Evolutionary conservation across 2,888 invertebrate species (phyloP).

Genomic region (Chromoteleia sp.): DNA sequence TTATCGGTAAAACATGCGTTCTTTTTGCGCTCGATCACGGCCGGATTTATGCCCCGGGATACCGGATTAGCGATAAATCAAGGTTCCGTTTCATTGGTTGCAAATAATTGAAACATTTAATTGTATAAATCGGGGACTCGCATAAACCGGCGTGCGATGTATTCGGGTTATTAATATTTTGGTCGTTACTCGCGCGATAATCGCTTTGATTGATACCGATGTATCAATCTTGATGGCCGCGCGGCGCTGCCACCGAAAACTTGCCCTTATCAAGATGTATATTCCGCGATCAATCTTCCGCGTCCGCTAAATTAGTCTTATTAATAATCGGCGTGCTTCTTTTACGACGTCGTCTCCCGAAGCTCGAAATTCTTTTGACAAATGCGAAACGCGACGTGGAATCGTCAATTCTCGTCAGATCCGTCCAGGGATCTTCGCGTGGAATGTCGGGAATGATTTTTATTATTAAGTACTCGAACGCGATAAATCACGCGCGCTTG

Average conservation of each 20-base stretch:
- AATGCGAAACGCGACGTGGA: slow-evolving; percentile 51
- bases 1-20: slow-evolving; percentile 48
- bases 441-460: slow-evolving; percentile 59
- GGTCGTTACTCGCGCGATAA: slow-evolving; percentile 18
- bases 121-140: slow-evolving; percentile 3
- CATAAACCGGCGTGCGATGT: too few species aligned
- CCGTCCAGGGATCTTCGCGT: too few species aligned
- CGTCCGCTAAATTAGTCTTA: slow-evolving; percentile 55
- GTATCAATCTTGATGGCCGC: slow-evolving; percentile 48
- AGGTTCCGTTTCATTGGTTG: slow-evolving; percentile 20
- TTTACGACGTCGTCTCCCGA: slow-evolving; percentile 33
- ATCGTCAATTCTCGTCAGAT: slow-evolving; percentile 59
- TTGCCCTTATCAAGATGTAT: slow-evolving; percentile 44
- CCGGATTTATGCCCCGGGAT: slow-evolving; percentile 25
- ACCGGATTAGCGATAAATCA: slow-evolving; percentile 33
- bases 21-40: slow-evolving; percentile 14
- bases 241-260: slow-evolving; percentile 32
- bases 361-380: slow-evolving; percentile 56
- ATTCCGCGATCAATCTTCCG: slow-evolving; percentile 54
- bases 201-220: slow-evolving; percentile 59
- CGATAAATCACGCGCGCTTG: slow-evolving; percentile 59
- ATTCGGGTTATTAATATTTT: slow-evolving; percentile 35
- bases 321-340: slow-evolving; percentile 56
- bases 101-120: slow-evolving; percentile 46
- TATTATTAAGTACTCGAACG: slow-evolving; percentile 54